Evolutionary conservation across 2,797 vertebrate species (phyloP), one percentile per base, ranked within the genome.

Genomic region (Clamator glandarius): DNA sequence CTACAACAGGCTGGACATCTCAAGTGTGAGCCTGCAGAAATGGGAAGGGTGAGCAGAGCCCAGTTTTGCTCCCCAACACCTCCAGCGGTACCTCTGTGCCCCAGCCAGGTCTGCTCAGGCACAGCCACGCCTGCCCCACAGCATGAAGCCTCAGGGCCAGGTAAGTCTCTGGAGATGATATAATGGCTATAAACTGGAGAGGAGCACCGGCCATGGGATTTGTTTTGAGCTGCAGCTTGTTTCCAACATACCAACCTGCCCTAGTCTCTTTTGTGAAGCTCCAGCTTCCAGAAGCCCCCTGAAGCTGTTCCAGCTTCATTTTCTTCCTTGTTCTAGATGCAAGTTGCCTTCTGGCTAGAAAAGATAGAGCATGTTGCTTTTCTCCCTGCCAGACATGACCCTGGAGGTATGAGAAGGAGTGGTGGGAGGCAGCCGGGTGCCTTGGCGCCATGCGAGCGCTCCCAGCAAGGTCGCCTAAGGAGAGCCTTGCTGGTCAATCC

Each of bases 401-500:
- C 72, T 35, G 61, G 46, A 77, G 64, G 81, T 42, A 28, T 18
- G 29, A 62, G 57, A 58, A 73, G 39, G 67, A 39, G 12, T 0
- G 5, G 15, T 29, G 57, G 39, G 76, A 89, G 12, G 66, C 44
- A 63, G 79, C 51, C 3, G 2, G 46, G 41, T 79, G 55, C 67
- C 51, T 78, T 3, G 2, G 54, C 1, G 6, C n/a, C 2, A 0
- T 14, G 24, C 46, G 44, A 89, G 11, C 0, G 35, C 88, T 95
- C 23, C 62, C 73, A 84, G 93, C 88, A 90, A 95, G 90, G 94
- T 88, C 86, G 2, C 35, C 11, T 83, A 48, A 91, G 91, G 95
- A 96, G 96, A 97, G 70, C 76, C 84, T 75, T 8, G 2, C 84
- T 3, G 4, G 91, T 95, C 83, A 62, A 96, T 95, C 76, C 0